phyloP scores from a whole-genome alignment of 2,888 invertebrate species.

The Philopedon plagiatum region DNA sequence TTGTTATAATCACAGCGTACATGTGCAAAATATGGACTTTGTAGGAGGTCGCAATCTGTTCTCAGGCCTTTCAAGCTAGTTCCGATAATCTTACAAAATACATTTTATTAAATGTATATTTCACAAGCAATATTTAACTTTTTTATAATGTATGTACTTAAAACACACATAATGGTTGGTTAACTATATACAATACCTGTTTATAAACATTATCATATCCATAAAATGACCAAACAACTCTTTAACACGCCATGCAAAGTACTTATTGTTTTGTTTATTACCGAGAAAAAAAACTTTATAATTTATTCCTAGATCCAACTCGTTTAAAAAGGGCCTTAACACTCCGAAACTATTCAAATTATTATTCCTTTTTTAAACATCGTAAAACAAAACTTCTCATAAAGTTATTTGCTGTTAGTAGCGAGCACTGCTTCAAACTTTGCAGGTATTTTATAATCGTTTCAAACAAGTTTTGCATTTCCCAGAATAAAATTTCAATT shows the following conservation, averaged over 20 bases:
- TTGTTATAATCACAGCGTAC: no score
- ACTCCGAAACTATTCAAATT: conserved; percentile 17
- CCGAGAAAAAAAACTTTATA: neutral
- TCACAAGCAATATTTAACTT: no score
- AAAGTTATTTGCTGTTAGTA: conserved; percentile 30
- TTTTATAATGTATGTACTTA: no score
- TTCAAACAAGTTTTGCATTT: conserved; percentile 46
- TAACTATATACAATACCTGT: conserved; percentile 19
- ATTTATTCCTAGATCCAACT: conserved; percentile 3
- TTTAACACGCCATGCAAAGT: conserved; percentile 12
- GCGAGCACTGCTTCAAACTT: conserved; percentile 45
- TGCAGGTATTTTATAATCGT: conserved; percentile 48
- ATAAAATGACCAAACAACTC: conserved; percentile 32
- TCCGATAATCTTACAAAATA: no score
- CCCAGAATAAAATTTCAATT: conserved; percentile 40
- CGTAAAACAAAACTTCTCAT: conserved; percentile 22
- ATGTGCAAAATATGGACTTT: no score
- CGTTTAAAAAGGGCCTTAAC: conserved; percentile 12
- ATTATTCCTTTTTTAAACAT: conserved; percentile 26
- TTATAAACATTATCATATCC: conserved; percentile 32
- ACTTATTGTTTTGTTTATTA: neutral
- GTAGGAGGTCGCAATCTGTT: no score
- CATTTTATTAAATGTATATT: no score
- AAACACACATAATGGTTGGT: conserved; percentile 19
- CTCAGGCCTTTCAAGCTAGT: no score